Base-by-base conservation (phyloP, 2,113 vertebrate species). In the Maccullochella peelii region DNA sequence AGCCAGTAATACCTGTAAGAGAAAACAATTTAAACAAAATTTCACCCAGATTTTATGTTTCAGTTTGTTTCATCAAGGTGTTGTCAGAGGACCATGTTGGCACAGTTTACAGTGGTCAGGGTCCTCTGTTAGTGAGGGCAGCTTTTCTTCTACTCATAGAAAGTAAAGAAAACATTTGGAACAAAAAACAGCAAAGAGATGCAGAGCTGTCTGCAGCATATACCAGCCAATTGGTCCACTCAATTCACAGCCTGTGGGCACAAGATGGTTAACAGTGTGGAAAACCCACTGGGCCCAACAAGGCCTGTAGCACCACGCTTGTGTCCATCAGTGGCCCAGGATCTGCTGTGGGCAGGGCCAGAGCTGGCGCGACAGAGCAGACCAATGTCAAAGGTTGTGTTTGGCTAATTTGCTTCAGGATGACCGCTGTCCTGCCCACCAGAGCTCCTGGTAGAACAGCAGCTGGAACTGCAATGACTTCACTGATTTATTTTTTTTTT, bases 361-460 rank as follows among this genome's bases (percentile, higher is more conserved):
- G 61, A 66, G 71, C 68, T 47, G 25, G 49, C 12, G 44, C 59
- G 61, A 80, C 84, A 72, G 67, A 85, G 67, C 47, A 44, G 61
- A 33, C 70, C 55, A 61, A 18, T 77, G 90, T 89, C 77, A 82
- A 67, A 88, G 80, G 84, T 79, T 73, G 73, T 72, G 86, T 90
- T 90, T 86, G 55, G 49, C 52, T 84, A 71, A 81, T 82, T 89
- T 73, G 67, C 73, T 72, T 25, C 25, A 49, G 81, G 54, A 80
- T 74, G 42, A 72, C 36, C 71, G 59, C 75, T 25, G 49, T 2
- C 65, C 42, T 47, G 74, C 38, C 79, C 55, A 36, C 59, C 25
- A 5, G 18, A 82, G 71, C 77, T 77, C 23, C 25, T n/a, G 54
- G 52, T 62, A 65, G 12, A 88, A 79, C 83, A 86, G 73, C 77